phyloP scores from a whole-genome alignment of 2,888 invertebrate species.

The Temnothorax rugatulus region DNA sequence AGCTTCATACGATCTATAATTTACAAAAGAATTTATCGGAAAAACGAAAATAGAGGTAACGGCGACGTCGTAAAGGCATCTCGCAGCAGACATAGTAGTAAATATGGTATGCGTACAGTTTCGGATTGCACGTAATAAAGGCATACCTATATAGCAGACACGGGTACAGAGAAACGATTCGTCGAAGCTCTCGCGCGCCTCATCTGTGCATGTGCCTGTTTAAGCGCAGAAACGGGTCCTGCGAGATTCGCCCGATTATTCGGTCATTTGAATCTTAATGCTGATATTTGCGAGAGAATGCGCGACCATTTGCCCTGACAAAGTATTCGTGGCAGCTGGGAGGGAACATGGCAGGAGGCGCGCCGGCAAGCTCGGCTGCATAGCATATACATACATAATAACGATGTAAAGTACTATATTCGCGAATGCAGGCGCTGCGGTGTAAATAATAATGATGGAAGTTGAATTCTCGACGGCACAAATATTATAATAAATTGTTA shows the following conservation, averaged over 20 bases:
- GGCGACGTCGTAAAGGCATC: neutral
- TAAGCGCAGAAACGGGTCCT: constrained; percentile 50
- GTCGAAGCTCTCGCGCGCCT: constrained; percentile 33
- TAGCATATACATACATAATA: constrained; percentile 26
- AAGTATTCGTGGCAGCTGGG: constrained; percentile 44
- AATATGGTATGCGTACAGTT: neutral
- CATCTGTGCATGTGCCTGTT: neutral
- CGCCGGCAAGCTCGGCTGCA: constrained; percentile 5
- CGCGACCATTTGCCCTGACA: constrained; percentile 42
- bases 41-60: neutral
- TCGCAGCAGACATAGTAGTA: neutral
- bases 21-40: neutral
- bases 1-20: neutral
- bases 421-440: constrained; percentile 4
- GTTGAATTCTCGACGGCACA: constrained; percentile 17
- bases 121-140: constrained; percentile 42
- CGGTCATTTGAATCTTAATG: constrained; percentile 55
- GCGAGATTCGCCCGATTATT: constrained; percentile 47
- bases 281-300: constrained; percentile 47
- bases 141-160: constrained; percentile 6
- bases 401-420: constrained; percentile 26
- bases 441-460: constrained; percentile 46
- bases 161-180: constrained; percentile 9
- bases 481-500: constrained; percentile 32
- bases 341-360: neutral